A percentile compares a stretch with the other conserved stretches of the same genome.
phyloP scores from a whole-genome alignment of 2,797 vertebrate genomes.

The Gymnoscopelus braueri region DNA sequence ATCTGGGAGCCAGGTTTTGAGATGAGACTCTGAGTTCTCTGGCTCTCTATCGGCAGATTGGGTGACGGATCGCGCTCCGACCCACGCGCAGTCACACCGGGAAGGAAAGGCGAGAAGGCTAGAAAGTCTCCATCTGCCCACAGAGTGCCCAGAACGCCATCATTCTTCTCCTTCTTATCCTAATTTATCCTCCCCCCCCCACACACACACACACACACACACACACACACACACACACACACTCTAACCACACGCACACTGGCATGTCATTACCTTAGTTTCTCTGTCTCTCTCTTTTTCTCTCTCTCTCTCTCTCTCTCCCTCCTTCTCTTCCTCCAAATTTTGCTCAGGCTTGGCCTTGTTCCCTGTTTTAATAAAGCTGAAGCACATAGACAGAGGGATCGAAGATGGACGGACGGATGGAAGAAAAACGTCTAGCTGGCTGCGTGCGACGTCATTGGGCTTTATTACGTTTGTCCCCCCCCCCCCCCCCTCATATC shows the following conservation, averaged over 20 bases:
- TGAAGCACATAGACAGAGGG: slow-evolving; percentile 12
- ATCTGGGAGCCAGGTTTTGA: slow-evolving; percentile 59
- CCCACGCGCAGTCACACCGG: slow-evolving; percentile 25
- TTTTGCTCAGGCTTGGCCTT: slow-evolving; percentile 48
- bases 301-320: slow-evolving; percentile 26
- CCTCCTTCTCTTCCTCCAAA: slow-evolving; percentile 46
- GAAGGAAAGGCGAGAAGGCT: too few relatives aligned
- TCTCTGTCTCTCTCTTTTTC: slow-evolving; percentile 13
- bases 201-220: slow-evolving; percentile 15
- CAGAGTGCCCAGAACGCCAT: too few relatives aligned
- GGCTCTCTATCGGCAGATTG: slow-evolving; percentile 65
- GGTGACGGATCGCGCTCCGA: slow-evolving; percentile 61
- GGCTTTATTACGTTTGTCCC: slow-evolving; percentile 48
- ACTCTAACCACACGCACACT: too few relatives aligned
- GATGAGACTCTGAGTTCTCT: slow-evolving; percentile 24
- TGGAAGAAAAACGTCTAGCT: slow-evolving; percentile 6
- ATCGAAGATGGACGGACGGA: slow-evolving; percentile 11
- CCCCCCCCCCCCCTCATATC: slow-evolving; percentile 61
- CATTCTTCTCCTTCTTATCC: too few relatives aligned
- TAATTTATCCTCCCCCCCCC: slow-evolving; percentile 16
- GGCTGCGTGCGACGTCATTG: slow-evolving; percentile 44
- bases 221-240: slow-evolving; percentile 22
- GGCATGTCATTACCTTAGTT: background rate
- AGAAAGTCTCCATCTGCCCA: too few relatives aligned
- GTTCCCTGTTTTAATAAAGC: slow-evolving; percentile 69